These are phyloP conservation scores for Dione juno DNA, from an alignment of 2,888 invertebrate species.

Conservation along the genomic window DNA sequence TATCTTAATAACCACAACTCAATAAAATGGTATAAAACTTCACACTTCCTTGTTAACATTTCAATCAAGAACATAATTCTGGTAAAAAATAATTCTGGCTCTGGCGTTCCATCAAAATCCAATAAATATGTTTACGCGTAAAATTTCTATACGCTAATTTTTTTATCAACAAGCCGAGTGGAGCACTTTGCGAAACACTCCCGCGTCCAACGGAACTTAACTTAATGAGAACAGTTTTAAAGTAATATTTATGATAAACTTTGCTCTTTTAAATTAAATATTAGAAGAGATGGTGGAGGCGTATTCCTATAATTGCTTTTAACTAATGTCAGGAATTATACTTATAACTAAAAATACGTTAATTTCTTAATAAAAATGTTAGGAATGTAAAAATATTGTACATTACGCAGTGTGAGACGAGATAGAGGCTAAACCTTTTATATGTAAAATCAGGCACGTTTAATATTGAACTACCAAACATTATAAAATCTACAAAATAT, in stretches of 20 bases:
- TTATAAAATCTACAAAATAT: not conserved
- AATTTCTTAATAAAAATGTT: too few relatives aligned
- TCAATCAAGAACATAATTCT: conserved; percentile 9
- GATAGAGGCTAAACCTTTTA: too few relatives aligned
- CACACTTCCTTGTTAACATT: not conserved
- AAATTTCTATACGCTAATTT: conserved; percentile 40
- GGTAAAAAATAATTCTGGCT: conserved; percentile 9
- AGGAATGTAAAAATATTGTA: too few relatives aligned
- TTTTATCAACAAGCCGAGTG: conserved; percentile 33
- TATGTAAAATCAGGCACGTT: too few relatives aligned
- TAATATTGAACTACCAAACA: not conserved
- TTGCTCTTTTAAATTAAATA: not conserved
- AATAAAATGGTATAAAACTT: not conserved
- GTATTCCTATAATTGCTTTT: too few relatives aligned
- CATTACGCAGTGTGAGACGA: too few relatives aligned
- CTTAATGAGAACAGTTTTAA: conserved; percentile 24
- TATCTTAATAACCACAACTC: too few relatives aligned
- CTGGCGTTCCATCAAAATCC: conserved; percentile 32
- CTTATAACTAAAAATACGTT: too few relatives aligned
- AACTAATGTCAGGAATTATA: too few relatives aligned
- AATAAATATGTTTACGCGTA: conserved; percentile 38
- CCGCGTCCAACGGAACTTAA: conserved; percentile 27
- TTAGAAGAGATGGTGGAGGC: not conserved
- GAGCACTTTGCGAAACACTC: conserved; percentile 33
- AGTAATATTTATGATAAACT: not conserved